Conservation (phyloP, 2,113 vertebrate species). For the Neogale vison region DNA sequence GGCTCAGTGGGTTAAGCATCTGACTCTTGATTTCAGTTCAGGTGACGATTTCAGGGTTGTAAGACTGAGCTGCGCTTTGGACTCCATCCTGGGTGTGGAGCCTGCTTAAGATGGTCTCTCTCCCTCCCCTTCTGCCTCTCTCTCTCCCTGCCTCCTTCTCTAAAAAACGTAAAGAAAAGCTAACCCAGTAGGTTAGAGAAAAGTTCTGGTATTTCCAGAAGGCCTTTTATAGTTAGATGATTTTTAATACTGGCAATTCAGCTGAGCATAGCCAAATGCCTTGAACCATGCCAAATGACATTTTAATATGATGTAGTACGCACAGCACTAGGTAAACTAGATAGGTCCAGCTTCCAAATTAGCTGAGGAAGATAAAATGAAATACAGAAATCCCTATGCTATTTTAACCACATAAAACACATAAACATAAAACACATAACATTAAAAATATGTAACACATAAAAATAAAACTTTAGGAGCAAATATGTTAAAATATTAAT, state of each 20-base stretch:
- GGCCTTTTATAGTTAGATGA: background rate
- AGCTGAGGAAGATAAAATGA: background rate
- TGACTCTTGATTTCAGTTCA: background rate
- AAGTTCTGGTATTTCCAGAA: background rate
- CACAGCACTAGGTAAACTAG: background rate
- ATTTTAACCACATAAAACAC: constrained; percentile 15
- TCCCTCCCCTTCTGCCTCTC: background rate
- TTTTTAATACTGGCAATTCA: background rate
- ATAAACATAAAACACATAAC: background rate
- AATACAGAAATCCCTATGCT: background rate
- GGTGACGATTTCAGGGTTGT: background rate
- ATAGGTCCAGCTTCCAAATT: background rate
- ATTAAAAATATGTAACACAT: background rate
- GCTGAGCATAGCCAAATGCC: background rate
- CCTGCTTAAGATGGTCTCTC: background rate
- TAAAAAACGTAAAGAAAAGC: background rate
- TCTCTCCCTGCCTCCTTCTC: background rate
- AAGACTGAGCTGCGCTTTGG: background rate
- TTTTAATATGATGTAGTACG: background rate
- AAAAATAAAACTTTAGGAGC: constrained; percentile 11
- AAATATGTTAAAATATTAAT: background rate
- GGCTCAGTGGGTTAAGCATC: background rate
- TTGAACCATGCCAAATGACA: background rate
- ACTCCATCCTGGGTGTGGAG: background rate
- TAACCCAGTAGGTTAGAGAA: background rate